phyloP scores from a whole-genome alignment of 2,113 vertebrate species.

The Sphaerodactylus townsendi region DNA sequence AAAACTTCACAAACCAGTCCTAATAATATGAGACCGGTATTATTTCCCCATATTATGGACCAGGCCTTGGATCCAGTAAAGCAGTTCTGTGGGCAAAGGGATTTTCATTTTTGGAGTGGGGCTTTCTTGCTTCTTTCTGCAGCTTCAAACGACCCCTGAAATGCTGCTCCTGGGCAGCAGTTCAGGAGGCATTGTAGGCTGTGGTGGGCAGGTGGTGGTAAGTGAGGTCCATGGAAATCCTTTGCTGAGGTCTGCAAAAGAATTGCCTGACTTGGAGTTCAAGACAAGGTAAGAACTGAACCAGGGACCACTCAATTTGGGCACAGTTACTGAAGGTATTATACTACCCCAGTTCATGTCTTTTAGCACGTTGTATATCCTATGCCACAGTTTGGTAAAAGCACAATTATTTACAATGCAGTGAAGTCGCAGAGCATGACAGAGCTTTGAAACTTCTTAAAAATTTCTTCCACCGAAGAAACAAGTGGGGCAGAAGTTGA shows the following conservation, averaged over 20 bases:
- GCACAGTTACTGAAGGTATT: neutral
- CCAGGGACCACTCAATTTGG: neutral
- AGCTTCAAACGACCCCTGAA: no score
- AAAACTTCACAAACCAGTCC: neutral
- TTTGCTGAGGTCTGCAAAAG: neutral
- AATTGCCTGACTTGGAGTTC: neutral
- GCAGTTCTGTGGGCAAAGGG: no score
- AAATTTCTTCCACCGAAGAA: neutral
- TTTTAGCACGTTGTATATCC: neutral
- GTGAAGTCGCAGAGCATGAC: neutral
- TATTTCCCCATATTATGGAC: neutral
- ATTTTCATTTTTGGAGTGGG: no score
- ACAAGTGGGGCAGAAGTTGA: neutral
- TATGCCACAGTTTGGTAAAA: neutral
- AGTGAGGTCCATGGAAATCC: no score
- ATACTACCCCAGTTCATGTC: neutral
- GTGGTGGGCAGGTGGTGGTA: no score
- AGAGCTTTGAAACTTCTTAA: neutral
- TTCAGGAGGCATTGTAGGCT: no score
- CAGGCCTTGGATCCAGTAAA: no score
- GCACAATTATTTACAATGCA: neutral
- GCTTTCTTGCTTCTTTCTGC: no score
- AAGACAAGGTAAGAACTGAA: neutral
- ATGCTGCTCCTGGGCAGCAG: no score
- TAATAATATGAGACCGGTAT: neutral